Evolutionary conservation across 2,113 vertebrate genomes (phyloP).

Genomic region (Alethe diademata): DNA sequence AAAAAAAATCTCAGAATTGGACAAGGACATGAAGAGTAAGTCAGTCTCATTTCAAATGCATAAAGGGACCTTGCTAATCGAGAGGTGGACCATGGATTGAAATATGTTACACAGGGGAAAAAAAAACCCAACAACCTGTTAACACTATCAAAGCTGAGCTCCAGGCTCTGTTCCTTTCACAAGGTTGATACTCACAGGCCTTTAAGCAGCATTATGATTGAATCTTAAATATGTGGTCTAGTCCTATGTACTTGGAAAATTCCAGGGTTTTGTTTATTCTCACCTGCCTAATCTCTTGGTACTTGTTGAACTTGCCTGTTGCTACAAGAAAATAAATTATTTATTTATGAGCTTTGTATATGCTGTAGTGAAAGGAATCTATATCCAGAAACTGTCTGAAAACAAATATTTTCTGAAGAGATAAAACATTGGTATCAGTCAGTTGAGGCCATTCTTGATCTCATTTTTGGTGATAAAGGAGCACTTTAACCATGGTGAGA

Average conservation of each 20-base stretch:
- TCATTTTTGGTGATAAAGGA: background rate
- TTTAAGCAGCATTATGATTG: background rate
- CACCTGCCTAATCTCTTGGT: background rate
- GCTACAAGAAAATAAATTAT: background rate
- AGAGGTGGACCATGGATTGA: background rate
- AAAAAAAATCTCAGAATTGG: background rate
- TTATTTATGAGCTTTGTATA: background rate
- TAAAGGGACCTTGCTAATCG: background rate
- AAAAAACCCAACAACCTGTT: background rate
- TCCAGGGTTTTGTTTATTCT: background rate
- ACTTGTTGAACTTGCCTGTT: background rate
- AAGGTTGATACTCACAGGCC: background rate
- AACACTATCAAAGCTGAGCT: background rate
- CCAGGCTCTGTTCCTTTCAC: background rate
- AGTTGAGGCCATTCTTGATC: background rate
- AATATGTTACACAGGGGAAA: background rate
- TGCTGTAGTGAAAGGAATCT: background rate
- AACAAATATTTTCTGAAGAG: background rate
- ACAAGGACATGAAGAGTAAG: background rate
- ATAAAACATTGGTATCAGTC: background rate
- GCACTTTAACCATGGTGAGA: background rate
- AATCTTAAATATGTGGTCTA: background rate
- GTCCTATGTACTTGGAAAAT: background rate
- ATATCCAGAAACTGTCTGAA: background rate
- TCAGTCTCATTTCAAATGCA: background rate